Evolutionary conservation across 2,113 vertebrate genomes (phyloP), one percentile per base, ranked within the genome.

Genomic region (Centropus unirufus): DNA sequence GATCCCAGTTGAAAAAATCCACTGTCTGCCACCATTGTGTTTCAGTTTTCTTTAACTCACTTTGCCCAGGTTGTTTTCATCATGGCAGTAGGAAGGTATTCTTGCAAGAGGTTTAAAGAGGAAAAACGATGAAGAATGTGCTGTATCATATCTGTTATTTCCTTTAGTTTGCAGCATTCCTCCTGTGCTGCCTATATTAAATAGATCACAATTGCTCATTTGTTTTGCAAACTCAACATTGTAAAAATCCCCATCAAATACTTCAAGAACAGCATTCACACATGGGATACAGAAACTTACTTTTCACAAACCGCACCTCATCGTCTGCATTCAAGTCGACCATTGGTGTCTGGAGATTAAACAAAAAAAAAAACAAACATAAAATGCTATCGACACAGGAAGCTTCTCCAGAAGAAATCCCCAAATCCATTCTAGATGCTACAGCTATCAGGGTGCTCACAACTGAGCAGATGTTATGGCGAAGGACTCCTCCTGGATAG

Each of bases 251-350:
- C 20, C 42, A 73, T 6, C 1, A 91, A 81, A 70, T 42, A 66
- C 4, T 59, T 77, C 8, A 70, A 66, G 22, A 84, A 66, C 66
- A 57, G 72, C 58, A 30, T 87, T 91, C n/a, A 64, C 6, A 40
- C 22, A n/a, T 4, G 13, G 39, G 83, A 79, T 17, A 24, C 3
- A 57, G 46, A 16, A 90, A 98, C 98, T 98, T 98, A 98, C 97
- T 98, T 98, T 82, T 97, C 85, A 97, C 89, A 61, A 87, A 76
- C 7, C 62, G 79, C 16, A 96, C 64, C 1, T 96, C 95, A 42
- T 95, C 76, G 11, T 95, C 79, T 81, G 82, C 79, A 62, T 97
- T 97, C 95, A 96, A 67, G 84, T 92, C 88, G 75, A 94, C 81
- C 90, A 93, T 47, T 86, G 97, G 89, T 78, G 94, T 51, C 98